Percentiles rank a stretch among this genome's conserved stretches.
These are phyloP conservation scores for Rhabdornis inornatus DNA, from an alignment of 2,113 vertebrate genomes.

Conservation along the genomic window DNA sequence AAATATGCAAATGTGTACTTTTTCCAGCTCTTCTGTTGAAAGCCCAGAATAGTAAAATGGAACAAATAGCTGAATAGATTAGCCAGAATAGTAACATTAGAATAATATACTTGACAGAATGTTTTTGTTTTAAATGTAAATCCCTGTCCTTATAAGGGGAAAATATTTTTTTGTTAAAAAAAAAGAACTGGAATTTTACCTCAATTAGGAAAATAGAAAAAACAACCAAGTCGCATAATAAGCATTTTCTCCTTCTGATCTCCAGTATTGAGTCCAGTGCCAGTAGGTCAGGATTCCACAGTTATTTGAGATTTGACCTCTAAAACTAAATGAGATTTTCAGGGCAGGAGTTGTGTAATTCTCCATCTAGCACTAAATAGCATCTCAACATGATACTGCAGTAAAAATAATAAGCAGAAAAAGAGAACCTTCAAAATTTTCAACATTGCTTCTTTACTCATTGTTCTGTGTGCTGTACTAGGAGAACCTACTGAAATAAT, in stretches of 20 bases:
- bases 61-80: background rate
- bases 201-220: background rate
- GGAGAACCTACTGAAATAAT: background rate
- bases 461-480: background rate
- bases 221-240: background rate
- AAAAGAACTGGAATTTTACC: background rate
- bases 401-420: background rate
- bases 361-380: background rate
- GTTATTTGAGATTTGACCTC: background rate
- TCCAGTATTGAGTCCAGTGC: background rate
- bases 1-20: slow-evolving; percentile 37
- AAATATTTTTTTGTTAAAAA: background rate
- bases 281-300: background rate
- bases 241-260: background rate
- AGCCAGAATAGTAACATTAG: background rate
- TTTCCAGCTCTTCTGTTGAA: background rate
- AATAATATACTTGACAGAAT: background rate
- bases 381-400: background rate
- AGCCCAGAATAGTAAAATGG: background rate
- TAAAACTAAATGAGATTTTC: background rate
- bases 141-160: background rate
- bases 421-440: background rate
- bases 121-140: background rate
- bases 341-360: background rate
- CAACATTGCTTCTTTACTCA: background rate